Percentiles rank a stretch among this genome's conserved stretches.
phyloP scores from a whole-genome alignment of 2,888 invertebrate genomes.

The Heliconius aoede region DNA sequence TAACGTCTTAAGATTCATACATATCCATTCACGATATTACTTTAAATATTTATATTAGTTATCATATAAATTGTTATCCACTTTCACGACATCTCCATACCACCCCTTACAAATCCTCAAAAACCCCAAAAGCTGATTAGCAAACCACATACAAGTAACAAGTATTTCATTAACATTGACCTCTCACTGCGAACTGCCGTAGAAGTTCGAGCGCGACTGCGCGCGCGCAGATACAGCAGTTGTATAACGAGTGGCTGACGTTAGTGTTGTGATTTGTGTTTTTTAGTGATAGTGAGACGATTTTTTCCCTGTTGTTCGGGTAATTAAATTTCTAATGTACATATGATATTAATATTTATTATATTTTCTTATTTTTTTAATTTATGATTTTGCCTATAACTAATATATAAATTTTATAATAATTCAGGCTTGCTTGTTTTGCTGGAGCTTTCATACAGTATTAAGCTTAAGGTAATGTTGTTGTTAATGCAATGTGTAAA shows the following conservation, averaged over 20 bases:
- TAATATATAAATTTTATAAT: background rate
- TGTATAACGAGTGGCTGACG: conserved; percentile 45
- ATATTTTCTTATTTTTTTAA: background rate
- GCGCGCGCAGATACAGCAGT: conserved; percentile 49
- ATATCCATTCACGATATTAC: too few relatives aligned
- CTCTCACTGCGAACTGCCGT: conserved; percentile 36
- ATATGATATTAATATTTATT: background rate
- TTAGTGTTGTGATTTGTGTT: conserved; percentile 41
- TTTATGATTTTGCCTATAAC: background rate
- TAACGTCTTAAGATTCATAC: too few relatives aligned
- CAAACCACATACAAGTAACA: conserved; percentile 30
- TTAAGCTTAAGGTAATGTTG: background rate
- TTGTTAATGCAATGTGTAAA: background rate
- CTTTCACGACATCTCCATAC: too few relatives aligned
- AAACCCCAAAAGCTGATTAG: conserved; percentile 31
- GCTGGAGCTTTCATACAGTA: background rate
- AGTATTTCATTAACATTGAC: conserved; percentile 42
- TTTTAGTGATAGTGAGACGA: conserved; percentile 39
- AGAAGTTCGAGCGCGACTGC: conserved; percentile 49
- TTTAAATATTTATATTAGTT: too few relatives aligned
- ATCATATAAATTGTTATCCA: background rate
- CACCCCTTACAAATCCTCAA: background rate
- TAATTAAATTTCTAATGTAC: conserved; percentile 17
- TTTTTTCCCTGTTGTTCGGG: conserved; percentile 31
- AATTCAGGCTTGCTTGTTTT: background rate